phyloP scores from a whole-genome alignment of 1,140 invertebrate genomes.

The Zaprionus nigranus region DNA sequence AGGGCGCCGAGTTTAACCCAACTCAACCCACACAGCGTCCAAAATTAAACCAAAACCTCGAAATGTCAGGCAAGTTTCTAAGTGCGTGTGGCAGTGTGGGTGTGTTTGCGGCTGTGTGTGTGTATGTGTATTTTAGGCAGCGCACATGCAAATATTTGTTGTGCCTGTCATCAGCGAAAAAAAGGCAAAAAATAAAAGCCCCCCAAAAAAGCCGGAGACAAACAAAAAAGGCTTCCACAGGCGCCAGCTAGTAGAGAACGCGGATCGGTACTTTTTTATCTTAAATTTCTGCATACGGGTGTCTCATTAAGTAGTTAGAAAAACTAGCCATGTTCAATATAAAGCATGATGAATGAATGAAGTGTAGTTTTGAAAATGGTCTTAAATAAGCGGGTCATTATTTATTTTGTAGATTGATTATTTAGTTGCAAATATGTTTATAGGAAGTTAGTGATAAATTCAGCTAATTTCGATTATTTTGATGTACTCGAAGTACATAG shows the following conservation, averaged over 20 bases:
- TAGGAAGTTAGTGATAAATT: too few species aligned
- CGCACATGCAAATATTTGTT: conserved; percentile 65
- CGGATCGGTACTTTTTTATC: conserved; percentile 8
- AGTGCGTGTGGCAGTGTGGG: conserved; percentile 4
- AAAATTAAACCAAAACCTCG: conserved; percentile 26
- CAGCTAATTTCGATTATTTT: too few species aligned
- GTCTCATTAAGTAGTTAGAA: neutral
- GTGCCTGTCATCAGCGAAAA: conserved; percentile 26
- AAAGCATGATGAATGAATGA: too few species aligned
- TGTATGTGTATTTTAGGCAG: conserved; percentile 38
- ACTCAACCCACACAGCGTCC: conserved; percentile 17
- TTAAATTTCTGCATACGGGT: conserved; percentile 10
- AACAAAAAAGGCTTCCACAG: conserved; percentile 46
- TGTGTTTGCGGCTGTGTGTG: conserved; percentile 6
- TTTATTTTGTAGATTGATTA: too few species aligned
- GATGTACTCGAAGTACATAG: too few species aligned
- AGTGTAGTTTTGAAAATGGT: too few species aligned
- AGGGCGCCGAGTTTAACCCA: neutral
- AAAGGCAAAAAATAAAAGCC: neutral
- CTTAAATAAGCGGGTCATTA: too few species aligned
- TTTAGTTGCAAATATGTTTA: too few species aligned
- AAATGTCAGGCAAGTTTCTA: conserved; percentile 19
- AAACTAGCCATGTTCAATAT: neutral
- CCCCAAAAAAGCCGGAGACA: conserved; percentile 1
- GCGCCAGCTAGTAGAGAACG: conserved; percentile 15